Evolutionary conservation across 2,888 invertebrate species (phyloP).

Genomic region (Parasteatoda lunata): DNA sequence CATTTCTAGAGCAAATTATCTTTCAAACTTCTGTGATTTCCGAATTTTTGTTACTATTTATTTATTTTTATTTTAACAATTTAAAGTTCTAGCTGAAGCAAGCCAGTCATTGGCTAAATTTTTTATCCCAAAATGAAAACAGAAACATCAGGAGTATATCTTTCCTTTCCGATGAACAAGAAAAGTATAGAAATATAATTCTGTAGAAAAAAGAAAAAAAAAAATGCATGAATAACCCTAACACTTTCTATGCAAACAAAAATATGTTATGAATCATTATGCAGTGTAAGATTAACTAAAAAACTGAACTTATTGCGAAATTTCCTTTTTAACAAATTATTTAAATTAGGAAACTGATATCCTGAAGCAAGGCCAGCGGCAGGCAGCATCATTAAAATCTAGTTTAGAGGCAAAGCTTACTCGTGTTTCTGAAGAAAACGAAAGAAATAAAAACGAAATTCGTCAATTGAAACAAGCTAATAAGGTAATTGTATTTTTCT

Average conservation of each 20-base stretch:
- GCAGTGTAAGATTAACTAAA: too few species aligned
- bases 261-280: background rate
- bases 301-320: too few species aligned
- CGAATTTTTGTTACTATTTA: too few species aligned
- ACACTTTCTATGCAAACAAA: background rate
- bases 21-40: too few species aligned
- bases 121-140: too few species aligned
- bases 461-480: conserved; percentile 48
- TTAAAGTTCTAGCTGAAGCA: too few species aligned
- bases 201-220: background rate
- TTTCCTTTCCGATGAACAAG: too few species aligned
- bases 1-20: too few species aligned
- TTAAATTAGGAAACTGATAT: conserved; percentile 60
- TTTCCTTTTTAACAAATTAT: background rate
- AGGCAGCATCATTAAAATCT: conserved; percentile 62
- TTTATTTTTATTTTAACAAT: too few species aligned
- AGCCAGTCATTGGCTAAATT: too few species aligned
- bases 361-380: conserved; percentile 63
- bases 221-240: background rate
- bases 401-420: conserved; percentile 59
- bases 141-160: too few species aligned
- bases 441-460: conserved; percentile 58
- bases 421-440: conserved; percentile 63
- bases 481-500: conserved; percentile 31
- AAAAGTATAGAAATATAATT: background rate